A percentile compares a stretch with the other conserved stretches of the same genome.
Conservation (phyloP, 2,888 invertebrate genomes). For the Conomelus anceps region DNA sequence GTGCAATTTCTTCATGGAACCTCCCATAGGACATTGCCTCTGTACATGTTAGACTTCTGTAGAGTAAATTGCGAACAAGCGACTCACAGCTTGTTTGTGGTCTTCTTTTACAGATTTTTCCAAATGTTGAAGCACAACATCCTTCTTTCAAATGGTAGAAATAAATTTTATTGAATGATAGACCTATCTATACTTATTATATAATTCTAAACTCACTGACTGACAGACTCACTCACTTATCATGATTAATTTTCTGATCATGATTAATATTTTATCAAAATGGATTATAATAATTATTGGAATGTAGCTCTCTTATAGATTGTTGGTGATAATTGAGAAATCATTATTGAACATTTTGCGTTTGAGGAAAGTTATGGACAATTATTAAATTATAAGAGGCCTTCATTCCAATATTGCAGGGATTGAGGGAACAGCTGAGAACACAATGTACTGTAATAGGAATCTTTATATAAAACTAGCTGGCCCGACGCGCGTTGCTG, state of each 20-base stretch:
- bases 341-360: constrained; percentile 36
- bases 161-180: constrained; percentile 21
- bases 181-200: constrained; percentile 24
- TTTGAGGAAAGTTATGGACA: constrained; percentile 30
- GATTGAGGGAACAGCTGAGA: too few species aligned
- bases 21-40: constrained; percentile 5
- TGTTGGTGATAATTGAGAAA: too few species aligned
- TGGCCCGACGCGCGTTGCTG: too few species aligned
- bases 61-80: neutral
- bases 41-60: neutral
- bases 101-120: constrained; percentile 7
- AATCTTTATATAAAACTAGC: too few species aligned
- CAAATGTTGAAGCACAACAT: constrained; percentile 10
- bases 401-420: too few species aligned
- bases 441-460: too few species aligned
- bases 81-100: neutral
- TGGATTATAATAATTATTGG: too few species aligned
- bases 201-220: too few species aligned
- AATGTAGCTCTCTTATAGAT: too few species aligned
- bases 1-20: neutral
- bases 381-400: too few species aligned
- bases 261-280: too few species aligned
- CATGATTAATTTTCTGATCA: constrained; percentile 39
- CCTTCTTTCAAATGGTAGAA: constrained; percentile 25
- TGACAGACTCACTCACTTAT: constrained; percentile 37